Conservation (phyloP, 2,888 invertebrate species). For the Pseudolycoriella hygida region DNA sequence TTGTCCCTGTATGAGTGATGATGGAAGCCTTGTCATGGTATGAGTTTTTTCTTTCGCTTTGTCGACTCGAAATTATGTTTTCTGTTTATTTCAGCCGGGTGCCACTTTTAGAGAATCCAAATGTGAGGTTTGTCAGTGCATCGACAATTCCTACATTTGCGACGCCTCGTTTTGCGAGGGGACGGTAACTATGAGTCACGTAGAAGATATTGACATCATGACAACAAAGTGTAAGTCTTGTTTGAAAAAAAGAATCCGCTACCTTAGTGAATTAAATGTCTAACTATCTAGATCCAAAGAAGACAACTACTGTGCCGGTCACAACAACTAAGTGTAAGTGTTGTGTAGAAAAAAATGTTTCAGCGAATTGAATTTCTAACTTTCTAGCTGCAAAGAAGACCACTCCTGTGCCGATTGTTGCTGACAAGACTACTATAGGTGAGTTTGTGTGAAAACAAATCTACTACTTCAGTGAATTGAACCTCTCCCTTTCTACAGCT, state of each 20-base stretch:
- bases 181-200: not conserved
- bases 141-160: conserved; percentile 8
- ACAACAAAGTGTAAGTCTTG: not conserved
- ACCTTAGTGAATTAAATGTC: not conserved
- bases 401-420: too few relatives aligned
- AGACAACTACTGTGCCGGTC: too few relatives aligned
- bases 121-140: conserved; percentile 7
- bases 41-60: conserved; percentile 6
- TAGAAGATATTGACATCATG: not conserved
- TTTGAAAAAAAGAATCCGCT: not conserved
- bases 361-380: not conserved
- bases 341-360: not conserved
- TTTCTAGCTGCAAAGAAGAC: too few relatives aligned
- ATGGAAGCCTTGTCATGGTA: conserved; percentile 48
- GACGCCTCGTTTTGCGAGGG: conserved; percentile 6
- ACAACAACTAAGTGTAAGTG: not conserved
- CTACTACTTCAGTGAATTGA: too few relatives aligned
- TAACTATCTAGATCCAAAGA: not conserved
- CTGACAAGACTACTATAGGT: too few relatives aligned
- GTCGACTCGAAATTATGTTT: not conserved
- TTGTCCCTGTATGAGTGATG: conserved; percentile 54
- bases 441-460: too few relatives aligned
- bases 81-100: conserved; percentile 29
- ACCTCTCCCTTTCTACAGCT: too few relatives aligned
- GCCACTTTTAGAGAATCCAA: conserved; percentile 3